Conservation (phyloP, 2,888 invertebrate species). For the Holacanthella duospinosa region DNA sequence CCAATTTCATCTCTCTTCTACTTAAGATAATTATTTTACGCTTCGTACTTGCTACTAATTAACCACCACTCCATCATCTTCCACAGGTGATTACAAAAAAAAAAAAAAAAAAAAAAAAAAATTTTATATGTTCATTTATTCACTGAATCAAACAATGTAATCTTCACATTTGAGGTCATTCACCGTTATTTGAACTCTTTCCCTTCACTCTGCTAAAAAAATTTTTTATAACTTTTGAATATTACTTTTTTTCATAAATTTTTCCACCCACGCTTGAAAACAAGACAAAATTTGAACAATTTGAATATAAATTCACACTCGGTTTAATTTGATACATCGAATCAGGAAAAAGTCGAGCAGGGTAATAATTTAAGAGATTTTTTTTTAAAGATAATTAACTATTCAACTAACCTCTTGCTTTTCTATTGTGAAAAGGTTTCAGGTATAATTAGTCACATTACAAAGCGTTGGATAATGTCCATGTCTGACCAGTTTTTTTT, state of each 20-base stretch:
- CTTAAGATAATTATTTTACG: conserved; percentile 35
- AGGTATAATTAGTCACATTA: conserved; percentile 38
- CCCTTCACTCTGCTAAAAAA: not conserved
- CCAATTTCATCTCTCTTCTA: conserved; percentile 2
- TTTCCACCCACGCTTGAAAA: too few relatives aligned
- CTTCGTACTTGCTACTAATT: conserved; percentile 36
- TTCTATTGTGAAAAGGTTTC: too few relatives aligned
- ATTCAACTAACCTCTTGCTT: too few relatives aligned
- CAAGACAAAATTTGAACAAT: too few relatives aligned
- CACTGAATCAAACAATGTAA: not conserved
- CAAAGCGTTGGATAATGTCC: conserved; percentile 33
- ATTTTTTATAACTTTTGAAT: too few relatives aligned
- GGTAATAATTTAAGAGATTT: too few relatives aligned
- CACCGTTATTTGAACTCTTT: conserved; percentile 16
- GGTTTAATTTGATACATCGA: too few relatives aligned
- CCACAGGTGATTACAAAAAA: not conserved
- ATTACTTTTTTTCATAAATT: too few relatives aligned
- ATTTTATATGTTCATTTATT: not conserved
- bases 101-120: not conserved
- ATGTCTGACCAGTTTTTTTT: conserved; percentile 36
- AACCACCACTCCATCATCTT: conserved; percentile 29
- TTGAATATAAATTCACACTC: too few relatives aligned
- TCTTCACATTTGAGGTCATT: conserved; percentile 24
- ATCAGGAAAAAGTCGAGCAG: too few relatives aligned
- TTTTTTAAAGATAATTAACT: too few relatives aligned